A percentile compares a stretch with the other conserved stretches of the same genome.
phyloP scores from a whole-genome alignment of 2,888 invertebrate genomes.

The Dioctria linearis region DNA sequence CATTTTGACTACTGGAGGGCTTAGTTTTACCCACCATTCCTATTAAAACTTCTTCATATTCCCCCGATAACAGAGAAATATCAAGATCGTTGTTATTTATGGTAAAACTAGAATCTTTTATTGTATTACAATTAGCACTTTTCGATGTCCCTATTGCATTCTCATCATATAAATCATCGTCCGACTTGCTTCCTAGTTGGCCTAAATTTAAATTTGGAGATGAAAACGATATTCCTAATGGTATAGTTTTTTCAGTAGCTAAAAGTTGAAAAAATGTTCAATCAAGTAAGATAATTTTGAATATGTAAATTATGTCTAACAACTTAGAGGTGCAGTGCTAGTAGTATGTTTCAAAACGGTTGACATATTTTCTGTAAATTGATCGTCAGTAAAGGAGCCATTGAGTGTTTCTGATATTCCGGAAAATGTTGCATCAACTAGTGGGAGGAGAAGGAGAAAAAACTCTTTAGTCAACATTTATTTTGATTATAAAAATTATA shows the following conservation, averaged over 20 bases:
- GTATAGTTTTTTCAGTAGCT: conserved; percentile 59
- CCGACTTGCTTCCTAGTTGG: conserved; percentile 30
- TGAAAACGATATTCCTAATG: conserved; percentile 71
- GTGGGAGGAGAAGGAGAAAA: too few relatives aligned
- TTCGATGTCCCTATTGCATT: conserved; percentile 25
- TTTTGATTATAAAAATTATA: not conserved
- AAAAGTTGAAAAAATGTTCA: conserved; percentile 13
- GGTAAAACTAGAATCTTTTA: conserved; percentile 78
- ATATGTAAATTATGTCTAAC: not conserved
- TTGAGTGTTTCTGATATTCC: conserved; percentile 59
- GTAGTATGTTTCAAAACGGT: conserved; percentile 13
- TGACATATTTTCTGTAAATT: not conserved
- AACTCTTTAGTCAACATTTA: too few relatives aligned
- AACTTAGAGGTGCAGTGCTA: conserved; percentile 17
- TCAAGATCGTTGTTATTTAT: conserved; percentile 87
- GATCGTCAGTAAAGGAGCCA: conserved; percentile 53
- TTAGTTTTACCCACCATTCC: conserved; percentile 48
- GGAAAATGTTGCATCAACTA: conserved; percentile 60
- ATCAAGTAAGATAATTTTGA: not conserved
- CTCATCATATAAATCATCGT: conserved; percentile 55
- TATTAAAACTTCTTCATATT: conserved; percentile 74
- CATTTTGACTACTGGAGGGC: conserved; percentile 18
- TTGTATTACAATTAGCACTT: conserved; percentile 66
- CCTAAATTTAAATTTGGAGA: conserved; percentile 71
- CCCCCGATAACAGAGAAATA: conserved; percentile 87